Conservation (phyloP, 2,113 vertebrate species). For the Anser brachyrhynchus region DNA sequence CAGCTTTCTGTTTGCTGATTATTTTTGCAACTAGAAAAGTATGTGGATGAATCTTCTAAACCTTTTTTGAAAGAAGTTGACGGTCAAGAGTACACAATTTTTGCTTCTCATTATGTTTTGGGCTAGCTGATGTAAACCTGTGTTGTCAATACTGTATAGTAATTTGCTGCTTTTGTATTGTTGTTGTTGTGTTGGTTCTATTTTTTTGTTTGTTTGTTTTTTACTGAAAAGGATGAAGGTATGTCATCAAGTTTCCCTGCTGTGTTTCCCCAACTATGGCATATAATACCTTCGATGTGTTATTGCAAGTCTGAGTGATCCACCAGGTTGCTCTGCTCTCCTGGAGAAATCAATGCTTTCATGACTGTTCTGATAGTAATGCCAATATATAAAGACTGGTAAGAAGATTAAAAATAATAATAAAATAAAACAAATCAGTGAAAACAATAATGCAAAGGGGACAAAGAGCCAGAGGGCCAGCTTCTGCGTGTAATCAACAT, state of each 20-base stretch:
- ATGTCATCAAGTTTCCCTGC: not conserved
- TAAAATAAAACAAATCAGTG: not conserved
- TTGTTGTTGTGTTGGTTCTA: not conserved
- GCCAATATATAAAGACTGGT: not conserved
- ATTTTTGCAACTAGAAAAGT: not conserved
- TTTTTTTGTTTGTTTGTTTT: not conserved
- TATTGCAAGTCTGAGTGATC: not conserved
- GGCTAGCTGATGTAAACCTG: not conserved
- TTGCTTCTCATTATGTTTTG: not conserved
- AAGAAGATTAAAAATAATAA: not conserved
- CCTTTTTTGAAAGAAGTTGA: not conserved
- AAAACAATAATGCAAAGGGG: not conserved
- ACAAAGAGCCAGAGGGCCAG: not conserved
- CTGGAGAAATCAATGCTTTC: not conserved
- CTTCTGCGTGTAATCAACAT: not conserved
- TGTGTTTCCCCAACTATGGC: not conserved
- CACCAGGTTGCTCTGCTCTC: not conserved
- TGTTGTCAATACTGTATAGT: not conserved
- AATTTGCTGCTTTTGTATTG: not conserved
- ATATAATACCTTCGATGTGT: not conserved
- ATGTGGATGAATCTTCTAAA: not conserved
- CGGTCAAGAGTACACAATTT: not conserved
- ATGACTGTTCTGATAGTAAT: not conserved
- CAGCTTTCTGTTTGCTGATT: not conserved
- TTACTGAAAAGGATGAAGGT: not conserved